These are phyloP conservation scores for Hydrolagus affinis DNA, from an alignment of 2,113 vertebrate species.

Conservation along the genomic window DNA sequence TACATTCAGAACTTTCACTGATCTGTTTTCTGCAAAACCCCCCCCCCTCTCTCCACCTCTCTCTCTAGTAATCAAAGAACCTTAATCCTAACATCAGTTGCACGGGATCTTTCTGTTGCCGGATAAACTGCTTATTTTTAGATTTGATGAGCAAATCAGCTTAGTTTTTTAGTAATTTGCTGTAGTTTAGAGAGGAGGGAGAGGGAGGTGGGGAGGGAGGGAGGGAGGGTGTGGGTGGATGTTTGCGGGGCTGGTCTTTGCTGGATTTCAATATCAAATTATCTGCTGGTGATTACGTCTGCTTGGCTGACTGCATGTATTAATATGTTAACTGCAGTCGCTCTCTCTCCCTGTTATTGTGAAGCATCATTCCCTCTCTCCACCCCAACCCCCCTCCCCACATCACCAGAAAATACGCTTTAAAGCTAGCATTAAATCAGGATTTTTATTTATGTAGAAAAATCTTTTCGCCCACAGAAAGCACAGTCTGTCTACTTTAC, in stretches of 20 bases:
- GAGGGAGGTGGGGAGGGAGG: neutral
- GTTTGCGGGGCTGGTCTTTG: conserved; percentile 62
- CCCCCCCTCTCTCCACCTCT: conserved; percentile 25
- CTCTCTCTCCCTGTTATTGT: conserved; percentile 31
- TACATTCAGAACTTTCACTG: neutral
- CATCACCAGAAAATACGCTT: neutral
- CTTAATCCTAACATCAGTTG: conserved; percentile 69
- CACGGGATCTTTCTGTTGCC: conserved; percentile 55
- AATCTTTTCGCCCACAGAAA: neutral
- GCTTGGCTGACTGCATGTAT: conserved; percentile 38
- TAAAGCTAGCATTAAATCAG: neutral
- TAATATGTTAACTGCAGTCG: conserved; percentile 48
- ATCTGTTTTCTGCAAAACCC: neutral
- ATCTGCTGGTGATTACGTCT: conserved; percentile 44
- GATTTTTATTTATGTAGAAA: neutral
- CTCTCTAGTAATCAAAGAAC: conserved; percentile 50
- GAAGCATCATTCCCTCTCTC: neutral
- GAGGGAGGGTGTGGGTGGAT: too few species aligned
- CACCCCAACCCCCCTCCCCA: too few species aligned
- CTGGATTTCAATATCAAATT: conserved; percentile 72
- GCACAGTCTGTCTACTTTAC: too few species aligned
- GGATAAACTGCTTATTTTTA: conserved; percentile 68
- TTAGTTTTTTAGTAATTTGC: conserved; percentile 72
- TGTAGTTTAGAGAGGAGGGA: neutral
- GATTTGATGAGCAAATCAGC: conserved; percentile 59